Evolutionary conservation across 2,797 vertebrate genomes (phyloP), one percentile per base, ranked within the genome.

Genomic region (Pangasius mekongensis): DNA sequence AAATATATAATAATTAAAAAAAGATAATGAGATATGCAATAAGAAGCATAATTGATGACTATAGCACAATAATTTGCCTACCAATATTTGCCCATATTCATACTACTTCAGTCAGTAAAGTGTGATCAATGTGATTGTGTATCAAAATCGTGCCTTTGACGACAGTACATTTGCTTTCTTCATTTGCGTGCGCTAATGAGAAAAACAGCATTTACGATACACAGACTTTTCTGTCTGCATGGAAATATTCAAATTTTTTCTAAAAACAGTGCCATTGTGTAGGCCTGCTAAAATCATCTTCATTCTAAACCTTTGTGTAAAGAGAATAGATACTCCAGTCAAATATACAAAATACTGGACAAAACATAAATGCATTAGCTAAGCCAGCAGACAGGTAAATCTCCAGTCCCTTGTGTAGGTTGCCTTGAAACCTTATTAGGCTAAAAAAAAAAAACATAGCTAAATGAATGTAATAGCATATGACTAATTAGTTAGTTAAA

Each of bases 1-100:
- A 84, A 64, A 39, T 56, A 66, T 76, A 77, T 47, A 67, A 58
- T 84, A 47, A 74, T 87, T 56, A 30, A 60, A 56, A 86, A 74
- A 60, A 30, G 18, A 84, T 84, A 84, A 62, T 60, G 43, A 30
- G 27, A 84, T 67, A 43, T 43, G 43, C 27, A 52, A 67, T 84
- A 67, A 33, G 47, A 67, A 52, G n/a, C 14, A 33, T 22, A 84
- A 67, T 6, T 67, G 27, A 30, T 49, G 82, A 49, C 60, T 47
- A 66, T 22, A 30, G 82, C 60, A 49, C 62, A 47, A 20, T 66
- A 20, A 66, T 64, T 47, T 66, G 47, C 24, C 58, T 47, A 66
- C 27, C 14, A 30, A 30, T 83, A 83, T 30, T 66, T 49, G 3
- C 60, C 18, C 60, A 11, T 49, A 20, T 49, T 83, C 5, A 27